Evolutionary conservation across 2,888 invertebrate species (phyloP), one percentile per base, ranked within the genome.

Genomic region (Apamea crenata): DNA sequence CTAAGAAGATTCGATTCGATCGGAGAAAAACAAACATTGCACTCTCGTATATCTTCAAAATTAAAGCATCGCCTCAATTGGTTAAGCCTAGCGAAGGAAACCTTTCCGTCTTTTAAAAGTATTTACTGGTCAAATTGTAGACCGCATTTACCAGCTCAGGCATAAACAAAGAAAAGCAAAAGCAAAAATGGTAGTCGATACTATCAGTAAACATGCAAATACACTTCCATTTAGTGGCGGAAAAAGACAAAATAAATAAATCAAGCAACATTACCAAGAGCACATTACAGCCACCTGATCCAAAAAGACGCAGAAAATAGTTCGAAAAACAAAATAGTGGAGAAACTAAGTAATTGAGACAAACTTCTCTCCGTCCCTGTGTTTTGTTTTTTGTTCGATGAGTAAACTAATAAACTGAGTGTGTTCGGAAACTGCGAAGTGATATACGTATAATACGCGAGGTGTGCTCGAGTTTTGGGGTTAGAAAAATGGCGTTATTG

Each of bases 401-500:
- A 87, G 87, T 87, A 79, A 81, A 84, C 84, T 68, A 79, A 81
- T 81, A 84, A 84, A 84, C n/a, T 32, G 47, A 84, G 68, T 78
- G 79, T 78, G 68, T 81, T 68, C 56, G 47, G 68, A 69, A 84
- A 84, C 80, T 69, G 47, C 67, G 53, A 16, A 56, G 66, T 81
- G 68, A 79, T 69, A 78, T 72, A n/a, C n/a, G n/a, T n/a, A 86
- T 74, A 71, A 74, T 86, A 56, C 32, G 63, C 47, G n/a, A 36
- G 16, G 25, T 32, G 10, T 47, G 40, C 16, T 56, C 16, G 7
- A 50, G 4, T 66, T 70, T 53, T 8, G 53, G 18, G 12, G 50
- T 71, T 44, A 61, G 7, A 56, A 21, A 68, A 77, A 61, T 63
- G 14, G 53, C n/a, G 40, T 63, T 56, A n/a, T 68, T 32, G 10